phyloP scores from a whole-genome alignment of 2,113 vertebrate genomes.

The Accipiter cooperii region DNA sequence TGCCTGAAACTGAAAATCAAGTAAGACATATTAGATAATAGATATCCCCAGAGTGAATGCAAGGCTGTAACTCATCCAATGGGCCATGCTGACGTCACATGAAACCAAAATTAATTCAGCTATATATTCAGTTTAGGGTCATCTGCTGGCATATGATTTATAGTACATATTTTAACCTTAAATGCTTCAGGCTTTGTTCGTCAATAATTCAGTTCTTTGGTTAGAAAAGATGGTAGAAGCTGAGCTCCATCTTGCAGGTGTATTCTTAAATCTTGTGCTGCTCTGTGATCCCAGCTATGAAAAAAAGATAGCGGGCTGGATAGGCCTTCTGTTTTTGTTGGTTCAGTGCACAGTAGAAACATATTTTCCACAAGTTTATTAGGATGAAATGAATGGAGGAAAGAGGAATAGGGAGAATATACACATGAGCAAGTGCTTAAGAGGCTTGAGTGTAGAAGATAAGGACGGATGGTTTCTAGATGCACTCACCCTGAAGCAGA shows the following conservation, averaged over 20 bases:
- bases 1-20: conserved; percentile 59
- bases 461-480: background rate
- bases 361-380: background rate
- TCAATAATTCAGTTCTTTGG: background rate
- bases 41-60: conserved; percentile 32
- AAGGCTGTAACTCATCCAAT: conserved; percentile 45
- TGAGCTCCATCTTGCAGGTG: background rate
- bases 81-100: conserved; percentile 42
- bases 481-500: background rate
- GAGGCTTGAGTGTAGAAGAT: background rate
- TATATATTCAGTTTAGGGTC: conserved; percentile 18
- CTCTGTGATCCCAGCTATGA: background rate
- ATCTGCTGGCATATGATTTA: background rate
- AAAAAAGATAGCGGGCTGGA: background rate
- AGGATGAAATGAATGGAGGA: background rate
- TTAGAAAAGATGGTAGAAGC: background rate
- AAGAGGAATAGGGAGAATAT: background rate
- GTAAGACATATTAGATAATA: conserved; percentile 60
- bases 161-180: background rate
- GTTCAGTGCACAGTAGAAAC: background rate
- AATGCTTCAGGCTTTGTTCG: background rate
- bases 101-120: conserved; percentile 42
- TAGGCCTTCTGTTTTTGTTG: background rate
- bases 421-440: background rate
- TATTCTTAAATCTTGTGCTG: background rate